phyloP scores from a whole-genome alignment of 2,797 vertebrate species.

The Mus caroli region DNA sequence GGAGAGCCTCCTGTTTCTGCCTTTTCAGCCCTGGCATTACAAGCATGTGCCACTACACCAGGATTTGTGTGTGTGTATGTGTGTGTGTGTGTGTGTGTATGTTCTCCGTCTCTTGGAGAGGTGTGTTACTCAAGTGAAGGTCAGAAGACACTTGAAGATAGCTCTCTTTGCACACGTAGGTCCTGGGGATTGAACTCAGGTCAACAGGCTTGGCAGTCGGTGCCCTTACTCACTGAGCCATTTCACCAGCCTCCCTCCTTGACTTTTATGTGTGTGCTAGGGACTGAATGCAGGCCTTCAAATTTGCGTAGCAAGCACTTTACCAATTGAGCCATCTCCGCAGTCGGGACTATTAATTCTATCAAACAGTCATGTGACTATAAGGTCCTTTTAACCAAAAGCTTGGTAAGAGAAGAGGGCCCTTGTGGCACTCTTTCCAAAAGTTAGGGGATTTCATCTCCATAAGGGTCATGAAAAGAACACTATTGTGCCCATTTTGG shows the following conservation, averaged over 20 bases:
- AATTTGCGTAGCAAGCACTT: no score
- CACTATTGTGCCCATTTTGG: background rate
- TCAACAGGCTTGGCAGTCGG: background rate
- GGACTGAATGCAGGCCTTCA: background rate
- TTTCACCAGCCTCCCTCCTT: background rate
- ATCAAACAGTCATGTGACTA: background rate
- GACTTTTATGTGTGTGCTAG: background rate
- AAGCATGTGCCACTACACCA: background rate
- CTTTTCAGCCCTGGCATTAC: background rate
- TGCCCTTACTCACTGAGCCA: background rate
- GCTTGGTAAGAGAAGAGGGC: background rate
- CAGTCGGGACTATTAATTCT: background rate
- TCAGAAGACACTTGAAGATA: background rate
- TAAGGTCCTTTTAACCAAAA: background rate
- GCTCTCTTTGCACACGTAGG: background rate
- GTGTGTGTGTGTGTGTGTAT: background rate
- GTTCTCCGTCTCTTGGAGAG: background rate
- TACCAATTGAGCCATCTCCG: background rate
- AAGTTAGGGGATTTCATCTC: background rate
- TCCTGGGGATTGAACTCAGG: background rate
- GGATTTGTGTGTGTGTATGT: background rate
- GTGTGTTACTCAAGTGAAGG: background rate
- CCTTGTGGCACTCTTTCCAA: background rate
- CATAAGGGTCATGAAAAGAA: background rate
- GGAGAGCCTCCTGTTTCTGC: background rate